phyloP scores from a whole-genome alignment of 2,797 vertebrate species.

The Syngnathus rostellatus region DNA sequence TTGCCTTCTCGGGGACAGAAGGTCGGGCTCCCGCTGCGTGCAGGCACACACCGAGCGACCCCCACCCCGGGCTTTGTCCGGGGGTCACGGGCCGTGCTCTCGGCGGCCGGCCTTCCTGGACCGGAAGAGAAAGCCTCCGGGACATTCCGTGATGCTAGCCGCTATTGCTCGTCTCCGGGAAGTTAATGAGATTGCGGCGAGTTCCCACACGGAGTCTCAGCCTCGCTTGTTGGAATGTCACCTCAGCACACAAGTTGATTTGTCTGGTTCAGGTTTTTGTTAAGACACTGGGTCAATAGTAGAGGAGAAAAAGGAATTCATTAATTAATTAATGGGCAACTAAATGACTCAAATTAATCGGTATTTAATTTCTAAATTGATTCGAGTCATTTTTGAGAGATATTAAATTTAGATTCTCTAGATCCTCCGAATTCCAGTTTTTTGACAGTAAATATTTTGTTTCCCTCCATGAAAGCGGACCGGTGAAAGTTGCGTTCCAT shows the following conservation, averaged over 20 bases:
- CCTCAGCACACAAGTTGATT: not conserved
- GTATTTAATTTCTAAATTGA: too few relatives aligned
- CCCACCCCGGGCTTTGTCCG: conserved; percentile 73
- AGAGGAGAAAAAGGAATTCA: too few relatives aligned
- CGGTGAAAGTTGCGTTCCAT: too few relatives aligned
- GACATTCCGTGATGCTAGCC: conserved; percentile 91
- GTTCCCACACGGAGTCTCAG: conserved; percentile 39
- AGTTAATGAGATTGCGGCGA: conserved; percentile 52
- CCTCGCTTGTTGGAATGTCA: not conserved
- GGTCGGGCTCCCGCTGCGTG: conserved; percentile 58
- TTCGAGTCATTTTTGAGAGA: too few relatives aligned
- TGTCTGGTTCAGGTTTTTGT: not conserved
- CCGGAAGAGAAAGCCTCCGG: conserved; percentile 69
- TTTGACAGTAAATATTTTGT: too few relatives aligned
- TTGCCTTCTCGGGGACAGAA: conserved; percentile 70
- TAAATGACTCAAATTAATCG: too few relatives aligned
- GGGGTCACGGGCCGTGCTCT: conserved; percentile 75
- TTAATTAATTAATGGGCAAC: too few relatives aligned
- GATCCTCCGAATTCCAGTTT: too few relatives aligned
- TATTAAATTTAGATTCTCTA: too few relatives aligned
- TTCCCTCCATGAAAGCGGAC: too few relatives aligned
- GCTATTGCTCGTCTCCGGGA: conserved; percentile 39
- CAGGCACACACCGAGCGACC: conserved; percentile 23
- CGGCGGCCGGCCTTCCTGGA: conserved; percentile 63
- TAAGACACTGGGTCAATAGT: too few relatives aligned